Evolutionary conservation across 2,888 invertebrate genomes (phyloP), one percentile per base, ranked within the genome.

Genomic region (Lamproptera curius): DNA sequence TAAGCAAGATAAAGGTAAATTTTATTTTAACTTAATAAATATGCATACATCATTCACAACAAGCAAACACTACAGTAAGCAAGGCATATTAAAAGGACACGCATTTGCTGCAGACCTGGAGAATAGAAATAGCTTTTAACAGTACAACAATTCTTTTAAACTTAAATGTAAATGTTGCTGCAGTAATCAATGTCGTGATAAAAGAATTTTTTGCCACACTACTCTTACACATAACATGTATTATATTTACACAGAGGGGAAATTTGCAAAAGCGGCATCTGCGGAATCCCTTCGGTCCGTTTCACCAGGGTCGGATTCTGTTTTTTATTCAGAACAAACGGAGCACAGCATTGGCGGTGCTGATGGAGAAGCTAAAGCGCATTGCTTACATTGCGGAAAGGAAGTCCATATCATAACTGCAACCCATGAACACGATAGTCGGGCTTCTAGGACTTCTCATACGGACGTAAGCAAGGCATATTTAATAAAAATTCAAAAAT

Each of bases 261-360:
- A 86, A 67, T 84, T 76, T 58, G 81, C 94, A 43, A 95, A 95
- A 80, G 95, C 95, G 8, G 89, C 95, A 51, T 95, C 95, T 59
- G 94, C 95, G 37, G 96, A 96, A 79, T 95, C 95, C 1, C 81
- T 96, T 44, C 90, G 96, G 39, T 95, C 95, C n/a, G 95, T 94
- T 33, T 95, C 95, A 64, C 96, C 96, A 2, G 96, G 96, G 16
- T 96, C 95, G 56, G 96, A 96, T 76, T 95, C 95, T 48, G 96
- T 96, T 16, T 96, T 96, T 80, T 95, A 95, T 81, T 95, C 95
- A 67, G 95, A 95, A 73, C 91, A 90, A 57, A 91, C 90, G 9
- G 92, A 92, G 70, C 88, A 88, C 45, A 85, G 83, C 52, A 65
- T 78, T 40, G 82, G 81, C 11, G 79, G 71, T 1, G 76, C 86